phyloP scores from a whole-genome alignment of 2,888 invertebrate species.

The Tridacna crocea region DNA sequence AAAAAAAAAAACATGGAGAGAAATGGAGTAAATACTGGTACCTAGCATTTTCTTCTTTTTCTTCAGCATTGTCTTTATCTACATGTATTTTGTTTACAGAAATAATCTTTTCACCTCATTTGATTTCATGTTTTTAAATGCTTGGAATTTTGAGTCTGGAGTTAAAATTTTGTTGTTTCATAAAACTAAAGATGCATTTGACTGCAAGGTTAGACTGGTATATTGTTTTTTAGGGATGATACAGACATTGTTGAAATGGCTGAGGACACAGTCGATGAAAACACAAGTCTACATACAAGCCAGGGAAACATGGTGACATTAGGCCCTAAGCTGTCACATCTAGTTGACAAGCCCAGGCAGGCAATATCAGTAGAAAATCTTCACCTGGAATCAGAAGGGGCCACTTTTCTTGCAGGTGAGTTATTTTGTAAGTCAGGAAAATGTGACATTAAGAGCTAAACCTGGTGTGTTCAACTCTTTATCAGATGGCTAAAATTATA shows the following conservation, averaged over 20 bases:
- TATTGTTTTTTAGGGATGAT: not conserved
- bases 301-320: not conserved
- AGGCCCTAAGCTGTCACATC: not conserved
- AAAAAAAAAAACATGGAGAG: too few relatives aligned
- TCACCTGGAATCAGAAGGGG: constrained; percentile 63
- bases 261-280: constrained; percentile 15
- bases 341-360: constrained; percentile 36
- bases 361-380: constrained; percentile 68
- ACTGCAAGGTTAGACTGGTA: too few relatives aligned
- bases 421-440: not conserved
- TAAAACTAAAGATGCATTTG: too few relatives aligned
- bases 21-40: too few relatives aligned
- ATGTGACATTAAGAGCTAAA: not conserved
- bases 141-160: too few relatives aligned
- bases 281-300: constrained; percentile 16
- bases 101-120: too few relatives aligned
- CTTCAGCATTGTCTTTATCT: too few relatives aligned
- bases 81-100: too few relatives aligned
- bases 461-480: not conserved
- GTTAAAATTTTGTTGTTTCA: too few relatives aligned
- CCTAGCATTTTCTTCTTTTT: too few relatives aligned
- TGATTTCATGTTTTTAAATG: too few relatives aligned
- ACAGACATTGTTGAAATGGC: constrained; percentile 4
- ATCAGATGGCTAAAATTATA: not conserved
- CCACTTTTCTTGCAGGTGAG: constrained; percentile 57